These are phyloP conservation scores for Leptinotarsa defecta DNA, from an alignment of 1,140 invertebrate genomes.

Conservation along the genomic window DNA sequence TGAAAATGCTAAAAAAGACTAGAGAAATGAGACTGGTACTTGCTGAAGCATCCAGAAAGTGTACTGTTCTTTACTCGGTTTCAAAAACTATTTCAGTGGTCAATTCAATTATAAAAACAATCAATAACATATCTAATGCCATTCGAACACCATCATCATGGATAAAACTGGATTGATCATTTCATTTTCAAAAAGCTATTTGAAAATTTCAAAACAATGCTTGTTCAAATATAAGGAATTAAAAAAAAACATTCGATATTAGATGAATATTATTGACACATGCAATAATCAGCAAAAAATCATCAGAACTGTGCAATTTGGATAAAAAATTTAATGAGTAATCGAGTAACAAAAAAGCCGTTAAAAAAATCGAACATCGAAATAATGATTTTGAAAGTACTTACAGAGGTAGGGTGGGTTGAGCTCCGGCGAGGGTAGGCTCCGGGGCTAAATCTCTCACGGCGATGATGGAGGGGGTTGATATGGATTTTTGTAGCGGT, in stretches of 20 bases:
- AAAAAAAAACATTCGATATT: not conserved
- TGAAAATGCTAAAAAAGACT: no score
- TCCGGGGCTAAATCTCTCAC: constrained; percentile 60
- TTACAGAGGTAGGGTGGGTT: constrained; percentile 59
- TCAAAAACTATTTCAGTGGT: no score
- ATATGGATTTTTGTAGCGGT: constrained; percentile 87
- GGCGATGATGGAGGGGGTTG: constrained; percentile 84
- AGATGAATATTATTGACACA: not conserved
- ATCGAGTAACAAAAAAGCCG: not conserved
- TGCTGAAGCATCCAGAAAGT: no score
- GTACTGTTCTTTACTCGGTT: no score
- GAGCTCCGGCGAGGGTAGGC: constrained; percentile 52
- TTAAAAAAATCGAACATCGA: not conserved
- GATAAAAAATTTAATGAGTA: not conserved
- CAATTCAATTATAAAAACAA: no score
- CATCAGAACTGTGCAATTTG: not conserved
- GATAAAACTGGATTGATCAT: no score
- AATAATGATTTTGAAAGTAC: constrained; percentile 36
- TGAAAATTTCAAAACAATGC: no score
- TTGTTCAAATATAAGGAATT: no score
- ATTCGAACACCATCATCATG: no score
- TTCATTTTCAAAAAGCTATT: no score
- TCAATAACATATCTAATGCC: no score
- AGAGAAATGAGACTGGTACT: no score
- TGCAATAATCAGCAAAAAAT: not conserved